Conservation (phyloP, 2,888 invertebrate species). For the Mechanitis messenoides region DNA sequence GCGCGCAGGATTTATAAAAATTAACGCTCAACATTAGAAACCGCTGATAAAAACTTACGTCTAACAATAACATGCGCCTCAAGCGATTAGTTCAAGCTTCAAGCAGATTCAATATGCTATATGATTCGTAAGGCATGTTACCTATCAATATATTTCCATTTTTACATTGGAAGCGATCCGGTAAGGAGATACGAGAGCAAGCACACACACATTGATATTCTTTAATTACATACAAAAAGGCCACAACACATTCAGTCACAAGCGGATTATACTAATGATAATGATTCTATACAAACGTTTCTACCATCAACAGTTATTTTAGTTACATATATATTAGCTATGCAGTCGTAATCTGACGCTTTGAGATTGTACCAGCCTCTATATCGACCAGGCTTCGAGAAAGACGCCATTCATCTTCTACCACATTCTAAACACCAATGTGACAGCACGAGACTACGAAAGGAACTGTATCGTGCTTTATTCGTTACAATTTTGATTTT, state of each 20-base stretch:
- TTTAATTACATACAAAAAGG: conserved; percentile 71
- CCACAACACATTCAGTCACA: conserved; percentile 76
- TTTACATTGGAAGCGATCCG: conserved; percentile 49
- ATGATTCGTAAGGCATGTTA: conserved; percentile 51
- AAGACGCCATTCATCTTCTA: conserved; percentile 49
- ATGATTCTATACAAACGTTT: conserved; percentile 36
- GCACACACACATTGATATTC: conserved; percentile 62
- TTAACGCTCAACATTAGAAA: conserved; percentile 68
- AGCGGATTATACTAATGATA: conserved; percentile 58
- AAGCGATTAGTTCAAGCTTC: conserved; percentile 56
- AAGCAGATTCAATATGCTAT: conserved; percentile 35
- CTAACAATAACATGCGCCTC: conserved; percentile 57
- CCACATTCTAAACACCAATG: conserved; percentile 45
- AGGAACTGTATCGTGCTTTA: conserved; percentile 76
- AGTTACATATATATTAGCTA: conserved; percentile 57
- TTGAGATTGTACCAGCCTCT: conserved; percentile 57
- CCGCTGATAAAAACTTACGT: conserved; percentile 71
- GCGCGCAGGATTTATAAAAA: conserved; percentile 71
- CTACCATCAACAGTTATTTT: conserved; percentile 53
- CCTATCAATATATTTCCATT: not conserved
- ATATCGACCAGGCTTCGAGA: conserved; percentile 46
- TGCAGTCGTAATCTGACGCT: conserved; percentile 53
- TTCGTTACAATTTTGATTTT: conserved; percentile 63
- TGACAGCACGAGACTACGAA: conserved; percentile 70
- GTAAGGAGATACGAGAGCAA: conserved; percentile 62